Percentiles rank a stretch among this genome's conserved stretches.
Conservation (phyloP, 2,888 invertebrate genomes). For the Scrobipalpa atriplicella region DNA sequence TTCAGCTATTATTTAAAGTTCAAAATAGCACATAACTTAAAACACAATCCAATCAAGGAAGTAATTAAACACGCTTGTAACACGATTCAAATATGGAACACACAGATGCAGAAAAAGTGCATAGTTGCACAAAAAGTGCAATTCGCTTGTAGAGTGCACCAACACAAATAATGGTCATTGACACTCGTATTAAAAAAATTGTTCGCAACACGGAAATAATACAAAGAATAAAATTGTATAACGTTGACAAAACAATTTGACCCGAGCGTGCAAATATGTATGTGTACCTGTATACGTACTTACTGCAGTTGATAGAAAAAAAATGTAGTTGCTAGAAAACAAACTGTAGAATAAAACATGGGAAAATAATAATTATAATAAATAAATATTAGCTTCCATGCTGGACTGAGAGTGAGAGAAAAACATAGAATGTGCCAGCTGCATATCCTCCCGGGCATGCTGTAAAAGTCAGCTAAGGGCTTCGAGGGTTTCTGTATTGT, state of each 20-base stretch:
- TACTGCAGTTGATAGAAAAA: too few relatives aligned
- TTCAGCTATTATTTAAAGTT: too few relatives aligned
- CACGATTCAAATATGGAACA: constrained; percentile 14
- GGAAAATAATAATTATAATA: too few relatives aligned
- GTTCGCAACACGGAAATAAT: constrained; percentile 49
- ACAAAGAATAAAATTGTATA: background rate
- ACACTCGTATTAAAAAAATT: constrained; percentile 40
- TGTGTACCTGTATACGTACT: background rate
- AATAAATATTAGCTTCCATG: too few relatives aligned
- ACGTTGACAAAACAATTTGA: constrained; percentile 8
- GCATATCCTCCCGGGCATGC: too few relatives aligned
- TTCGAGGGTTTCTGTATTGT: too few relatives aligned
- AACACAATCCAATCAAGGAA: background rate
- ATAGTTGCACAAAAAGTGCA: constrained; percentile 34
- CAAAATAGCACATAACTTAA: too few relatives aligned
- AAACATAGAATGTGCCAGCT: too few relatives aligned
- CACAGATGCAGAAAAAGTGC: constrained; percentile 19
- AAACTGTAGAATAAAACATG: too few relatives aligned
- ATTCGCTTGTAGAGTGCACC: constrained; percentile 34
- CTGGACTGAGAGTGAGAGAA: too few relatives aligned
- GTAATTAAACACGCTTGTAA: background rate
- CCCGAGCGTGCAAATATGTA: background rate
- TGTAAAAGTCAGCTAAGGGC: too few relatives aligned
- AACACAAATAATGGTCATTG: constrained; percentile 58
- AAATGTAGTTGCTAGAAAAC: too few relatives aligned